These are phyloP conservation scores for Rhinopomastus cyanomelas DNA, from an alignment of 2,113 vertebrate genomes.

Conservation along the genomic window DNA sequence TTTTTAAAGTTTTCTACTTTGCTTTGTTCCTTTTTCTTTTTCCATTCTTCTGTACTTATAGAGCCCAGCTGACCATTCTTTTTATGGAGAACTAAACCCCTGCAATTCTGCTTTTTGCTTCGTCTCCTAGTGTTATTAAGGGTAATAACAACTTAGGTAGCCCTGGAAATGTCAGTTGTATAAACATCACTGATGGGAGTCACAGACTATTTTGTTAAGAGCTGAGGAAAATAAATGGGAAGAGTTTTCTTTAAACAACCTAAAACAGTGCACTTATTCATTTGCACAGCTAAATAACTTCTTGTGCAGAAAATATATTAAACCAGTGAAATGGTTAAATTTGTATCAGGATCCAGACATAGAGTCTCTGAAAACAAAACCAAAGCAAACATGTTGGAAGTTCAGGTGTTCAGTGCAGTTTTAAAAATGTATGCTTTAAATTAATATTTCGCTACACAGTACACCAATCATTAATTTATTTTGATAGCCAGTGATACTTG, in stretches of 20 bases:
- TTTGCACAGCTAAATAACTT: not conserved
- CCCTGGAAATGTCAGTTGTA: not conserved
- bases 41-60: not conserved
- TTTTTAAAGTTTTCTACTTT: not conserved
- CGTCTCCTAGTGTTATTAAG: not conserved
- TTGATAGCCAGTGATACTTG: not conserved
- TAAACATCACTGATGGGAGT: not conserved
- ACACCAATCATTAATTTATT: not conserved
- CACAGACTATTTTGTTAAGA: not conserved
- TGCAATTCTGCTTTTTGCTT: not conserved
- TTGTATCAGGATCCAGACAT: not conserved
- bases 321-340: not conserved
- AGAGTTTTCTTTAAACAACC: not conserved
- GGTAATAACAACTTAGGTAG: not conserved
- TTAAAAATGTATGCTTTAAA: not conserved
- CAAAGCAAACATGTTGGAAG: not conserved
- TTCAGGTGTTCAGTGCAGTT: not conserved
- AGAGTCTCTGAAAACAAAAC: not conserved
- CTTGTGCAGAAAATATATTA: not conserved
- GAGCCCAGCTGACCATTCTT: not conserved
- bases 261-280: not conserved
- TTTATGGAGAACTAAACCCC: not conserved
- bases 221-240: not conserved
- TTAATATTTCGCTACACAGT: not conserved
- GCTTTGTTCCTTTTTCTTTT: not conserved